These are phyloP conservation scores for Pammene fasciana DNA, from an alignment of 2,888 invertebrate species.

Conservation along the genomic window DNA sequence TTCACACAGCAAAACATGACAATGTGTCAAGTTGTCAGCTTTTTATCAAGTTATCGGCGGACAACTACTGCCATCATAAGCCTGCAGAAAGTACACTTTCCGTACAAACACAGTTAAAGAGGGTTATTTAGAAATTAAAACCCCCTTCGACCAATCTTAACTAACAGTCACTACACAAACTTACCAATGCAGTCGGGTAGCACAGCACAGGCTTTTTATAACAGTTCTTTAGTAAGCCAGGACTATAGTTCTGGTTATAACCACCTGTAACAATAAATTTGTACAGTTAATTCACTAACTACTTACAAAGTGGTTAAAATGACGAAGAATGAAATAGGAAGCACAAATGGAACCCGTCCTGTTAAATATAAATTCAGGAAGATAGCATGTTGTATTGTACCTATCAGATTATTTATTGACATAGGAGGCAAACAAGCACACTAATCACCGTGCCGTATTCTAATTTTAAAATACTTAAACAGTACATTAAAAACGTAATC, in stretches of 20 bases:
- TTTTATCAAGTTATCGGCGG: no score
- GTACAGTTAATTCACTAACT: conserved; percentile 5
- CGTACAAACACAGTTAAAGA: neutral
- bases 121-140: neutral
- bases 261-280: conserved; percentile 31
- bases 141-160: conserved; percentile 5
- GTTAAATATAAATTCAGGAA: conserved; percentile 3
- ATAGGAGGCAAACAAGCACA: no score
- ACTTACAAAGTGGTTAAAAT: neutral
- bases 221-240: neutral
- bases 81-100: no score
- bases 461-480: no score
- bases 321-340: neutral
- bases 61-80: no score
- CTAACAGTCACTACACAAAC: conserved; percentile 18
- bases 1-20: no score
- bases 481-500: no score
- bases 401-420: no score
- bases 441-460: no score
- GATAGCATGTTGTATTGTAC: neutral
- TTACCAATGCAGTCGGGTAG: conserved; percentile 25
- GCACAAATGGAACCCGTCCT: neutral
- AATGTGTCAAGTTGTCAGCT: no score
- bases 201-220: neutral
- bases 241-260: conserved; percentile 1